phyloP scores from a whole-genome alignment of 2,888 invertebrate genomes.

The Ctena decussata region DNA sequence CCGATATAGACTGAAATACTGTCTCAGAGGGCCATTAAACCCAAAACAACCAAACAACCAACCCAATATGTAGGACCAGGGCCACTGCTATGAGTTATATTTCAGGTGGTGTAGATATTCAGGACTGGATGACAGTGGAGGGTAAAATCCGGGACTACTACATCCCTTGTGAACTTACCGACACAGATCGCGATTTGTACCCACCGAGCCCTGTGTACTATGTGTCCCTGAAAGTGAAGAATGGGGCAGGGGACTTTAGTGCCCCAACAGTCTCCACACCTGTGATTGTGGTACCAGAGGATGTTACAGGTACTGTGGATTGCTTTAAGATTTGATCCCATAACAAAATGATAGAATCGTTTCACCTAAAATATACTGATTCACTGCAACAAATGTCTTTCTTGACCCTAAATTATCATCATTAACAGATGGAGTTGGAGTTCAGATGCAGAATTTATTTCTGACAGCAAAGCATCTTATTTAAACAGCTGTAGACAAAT shows the following conservation, averaged over 20 bases:
- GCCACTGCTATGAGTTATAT: not conserved
- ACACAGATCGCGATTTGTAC: conserved; percentile 29
- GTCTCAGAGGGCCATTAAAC: too few relatives aligned
- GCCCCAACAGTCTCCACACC: conserved; percentile 57
- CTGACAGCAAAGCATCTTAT: too few relatives aligned
- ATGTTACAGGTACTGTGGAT: conserved; percentile 74
- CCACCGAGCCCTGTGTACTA: conserved; percentile 70
- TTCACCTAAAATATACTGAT: too few relatives aligned
- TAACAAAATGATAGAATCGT: too few relatives aligned
- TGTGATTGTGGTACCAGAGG: conserved; percentile 69
- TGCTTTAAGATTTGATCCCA: too few relatives aligned
- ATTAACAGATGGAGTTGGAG: too few relatives aligned
- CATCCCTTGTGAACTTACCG: conserved; percentile 28
- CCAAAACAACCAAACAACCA: too few relatives aligned
- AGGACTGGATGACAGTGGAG: conserved; percentile 59
- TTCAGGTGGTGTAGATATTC: conserved; percentile 60
- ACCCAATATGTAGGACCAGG: not conserved
- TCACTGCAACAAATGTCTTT: too few relatives aligned
- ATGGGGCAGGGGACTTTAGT: conserved; percentile 70
- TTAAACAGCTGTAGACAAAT: too few relatives aligned
- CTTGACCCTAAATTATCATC: too few relatives aligned
- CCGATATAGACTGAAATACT: too few relatives aligned
- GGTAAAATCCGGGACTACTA: conserved; percentile 48
- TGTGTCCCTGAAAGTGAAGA: conserved; percentile 70
- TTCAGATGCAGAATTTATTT: too few relatives aligned